These are phyloP conservation scores for Sardina pilchardus DNA, from an alignment of 2,113 vertebrate species.

Conservation along the genomic window DNA sequence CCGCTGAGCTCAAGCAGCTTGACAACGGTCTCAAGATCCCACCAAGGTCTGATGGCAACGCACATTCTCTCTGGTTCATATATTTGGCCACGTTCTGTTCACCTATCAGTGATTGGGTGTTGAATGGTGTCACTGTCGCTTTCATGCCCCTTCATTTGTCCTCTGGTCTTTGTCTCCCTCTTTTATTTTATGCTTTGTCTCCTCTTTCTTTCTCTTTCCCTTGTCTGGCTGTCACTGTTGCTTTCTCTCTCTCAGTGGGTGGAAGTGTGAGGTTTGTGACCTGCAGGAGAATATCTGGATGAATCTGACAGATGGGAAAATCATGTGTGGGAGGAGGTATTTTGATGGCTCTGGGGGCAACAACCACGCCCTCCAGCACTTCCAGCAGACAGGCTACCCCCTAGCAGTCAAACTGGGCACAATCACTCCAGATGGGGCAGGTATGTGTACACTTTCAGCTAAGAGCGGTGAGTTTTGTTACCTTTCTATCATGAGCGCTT, in stretches of 20 bases:
- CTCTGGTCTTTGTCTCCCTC: neutral
- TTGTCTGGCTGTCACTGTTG: neutral
- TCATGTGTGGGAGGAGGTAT: constrained; percentile 93
- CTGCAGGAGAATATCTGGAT: constrained; percentile 97
- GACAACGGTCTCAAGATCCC: constrained; percentile 92
- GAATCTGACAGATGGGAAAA: constrained; percentile 94
- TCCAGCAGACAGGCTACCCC: constrained; percentile 86
- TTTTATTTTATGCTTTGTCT: neutral
- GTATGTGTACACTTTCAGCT: constrained; percentile 59
- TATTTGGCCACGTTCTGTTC: too few species aligned
- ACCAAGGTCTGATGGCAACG: constrained; percentile 79
- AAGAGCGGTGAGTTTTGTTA: neutral
- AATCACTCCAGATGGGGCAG: constrained; percentile 94
- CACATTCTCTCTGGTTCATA: neutral
- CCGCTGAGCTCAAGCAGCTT: constrained; percentile 88
- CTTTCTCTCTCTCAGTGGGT: constrained; percentile 75
- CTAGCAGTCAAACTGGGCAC: constrained; percentile 96
- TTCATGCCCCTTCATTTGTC: neutral
- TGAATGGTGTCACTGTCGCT: neutral
- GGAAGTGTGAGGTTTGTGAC: constrained; percentile 93
- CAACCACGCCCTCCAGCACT: constrained; percentile 92
- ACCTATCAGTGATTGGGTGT: neutral
- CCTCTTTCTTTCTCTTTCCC: neutral
- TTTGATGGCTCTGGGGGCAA: constrained; percentile 96
- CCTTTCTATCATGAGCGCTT: too few species aligned